These are phyloP conservation scores for Coptodon bakossiorum DNA, from an alignment of 2,113 vertebrate genomes.

Conservation along the genomic window DNA sequence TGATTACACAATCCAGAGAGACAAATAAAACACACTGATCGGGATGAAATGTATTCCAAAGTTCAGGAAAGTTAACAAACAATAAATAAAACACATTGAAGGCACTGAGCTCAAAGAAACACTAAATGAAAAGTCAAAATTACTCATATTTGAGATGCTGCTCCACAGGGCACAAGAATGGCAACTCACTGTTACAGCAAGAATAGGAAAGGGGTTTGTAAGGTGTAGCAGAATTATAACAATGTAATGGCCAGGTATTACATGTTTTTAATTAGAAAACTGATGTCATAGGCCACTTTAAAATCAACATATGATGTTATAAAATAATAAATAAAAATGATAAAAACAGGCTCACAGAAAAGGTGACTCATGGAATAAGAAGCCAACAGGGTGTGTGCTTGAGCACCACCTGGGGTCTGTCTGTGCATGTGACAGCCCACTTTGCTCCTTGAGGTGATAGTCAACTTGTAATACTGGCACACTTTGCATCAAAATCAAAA, in stretches of 20 bases:
- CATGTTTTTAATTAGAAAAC: background rate
- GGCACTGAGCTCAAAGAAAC: background rate
- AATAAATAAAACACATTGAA: background rate
- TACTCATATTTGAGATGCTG: background rate
- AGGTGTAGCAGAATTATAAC: background rate
- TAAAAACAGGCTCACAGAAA: background rate
- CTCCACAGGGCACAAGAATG: accelerated
- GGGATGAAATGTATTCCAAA: background rate
- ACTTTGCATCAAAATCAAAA: background rate
- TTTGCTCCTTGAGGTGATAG: background rate
- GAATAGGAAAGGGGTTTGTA: background rate
- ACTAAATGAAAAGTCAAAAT: background rate
- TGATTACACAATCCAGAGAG: background rate
- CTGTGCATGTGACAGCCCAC: background rate
- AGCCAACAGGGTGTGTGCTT: background rate
- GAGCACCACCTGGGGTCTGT: background rate
- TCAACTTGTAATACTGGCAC: background rate
- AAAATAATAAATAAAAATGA: background rate
- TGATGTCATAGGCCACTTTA: accelerated
- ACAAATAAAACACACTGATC: accelerated
- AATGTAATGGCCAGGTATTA: accelerated
- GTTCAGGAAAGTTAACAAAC: background rate
- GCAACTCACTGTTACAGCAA: background rate
- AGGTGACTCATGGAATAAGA: accelerated
- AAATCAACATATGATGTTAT: accelerated